These are phyloP conservation scores for Spilogale gracilis DNA, from an alignment of 2,113 vertebrate species.

Conservation along the genomic window DNA sequence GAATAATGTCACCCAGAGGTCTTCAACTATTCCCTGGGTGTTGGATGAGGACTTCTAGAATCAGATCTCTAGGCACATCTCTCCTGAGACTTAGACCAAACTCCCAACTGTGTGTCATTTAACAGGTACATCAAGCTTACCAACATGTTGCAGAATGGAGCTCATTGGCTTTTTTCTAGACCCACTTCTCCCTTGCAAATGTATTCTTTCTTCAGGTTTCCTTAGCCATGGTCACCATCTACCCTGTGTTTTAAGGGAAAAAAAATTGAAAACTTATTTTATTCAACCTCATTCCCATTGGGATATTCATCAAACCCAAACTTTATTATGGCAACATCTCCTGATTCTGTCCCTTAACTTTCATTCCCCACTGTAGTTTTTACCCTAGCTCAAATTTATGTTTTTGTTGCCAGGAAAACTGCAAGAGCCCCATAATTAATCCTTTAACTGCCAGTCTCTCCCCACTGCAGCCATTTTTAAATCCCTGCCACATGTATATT, in stretches of 20 bases:
- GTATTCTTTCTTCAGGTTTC: background rate
- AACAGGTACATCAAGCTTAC: background rate
- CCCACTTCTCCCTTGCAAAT: background rate
- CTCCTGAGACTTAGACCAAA: background rate
- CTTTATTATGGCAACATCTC: background rate
- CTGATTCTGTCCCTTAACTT: background rate
- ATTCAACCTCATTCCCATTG: background rate
- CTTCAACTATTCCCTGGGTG: background rate
- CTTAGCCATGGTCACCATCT: background rate
- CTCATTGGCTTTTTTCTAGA: background rate
- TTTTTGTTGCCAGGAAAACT: background rate
- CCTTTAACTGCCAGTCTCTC: background rate
- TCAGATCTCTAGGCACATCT: background rate
- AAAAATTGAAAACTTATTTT: background rate
- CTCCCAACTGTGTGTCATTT: background rate
- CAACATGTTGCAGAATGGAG: background rate
- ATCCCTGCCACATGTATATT: background rate
- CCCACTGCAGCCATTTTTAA: background rate
- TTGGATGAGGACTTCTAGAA: background rate
- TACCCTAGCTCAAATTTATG: background rate
- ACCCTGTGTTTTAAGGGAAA: background rate
- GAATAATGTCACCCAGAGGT: background rate
- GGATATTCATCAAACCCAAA: background rate
- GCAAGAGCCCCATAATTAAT: background rate
- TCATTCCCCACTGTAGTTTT: background rate